Evolutionary conservation across 2,888 invertebrate species (phyloP).

Genomic region (Macrophya annulata): DNA sequence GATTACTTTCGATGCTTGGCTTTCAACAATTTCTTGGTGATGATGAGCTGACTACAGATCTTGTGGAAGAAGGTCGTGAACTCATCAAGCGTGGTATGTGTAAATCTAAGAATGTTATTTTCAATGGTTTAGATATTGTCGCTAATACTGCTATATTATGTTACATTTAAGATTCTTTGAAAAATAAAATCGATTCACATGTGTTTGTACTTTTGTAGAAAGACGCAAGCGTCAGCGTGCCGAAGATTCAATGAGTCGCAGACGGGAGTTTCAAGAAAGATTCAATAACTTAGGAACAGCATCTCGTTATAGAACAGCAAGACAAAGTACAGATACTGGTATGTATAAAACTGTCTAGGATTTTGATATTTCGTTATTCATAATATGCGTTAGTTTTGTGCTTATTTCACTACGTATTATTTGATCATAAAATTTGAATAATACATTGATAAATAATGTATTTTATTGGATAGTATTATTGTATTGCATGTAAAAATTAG

Average conservation of each 20-base stretch:
- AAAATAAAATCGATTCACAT: not conserved
- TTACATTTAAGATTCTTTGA: not conserved
- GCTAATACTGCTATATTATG: not conserved
- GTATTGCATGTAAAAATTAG: conserved; percentile 22
- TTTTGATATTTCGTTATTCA: not conserved
- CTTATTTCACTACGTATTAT: not conserved
- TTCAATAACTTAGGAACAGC: conserved; percentile 79
- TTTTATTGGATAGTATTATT: not conserved
- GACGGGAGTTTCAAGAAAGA: conserved; percentile 88
- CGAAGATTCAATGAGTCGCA: conserved; percentile 89
- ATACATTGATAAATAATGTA: not conserved
- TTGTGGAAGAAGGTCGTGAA: conserved; percentile 96
- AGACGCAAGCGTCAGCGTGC: conserved; percentile 90
- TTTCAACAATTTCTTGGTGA: conserved; percentile 99
- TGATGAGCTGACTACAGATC: conserved; percentile 95
- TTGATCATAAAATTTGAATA: not conserved
- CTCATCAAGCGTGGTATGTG: conserved; percentile 91
- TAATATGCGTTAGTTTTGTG: not conserved
- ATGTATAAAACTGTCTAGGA: conserved; percentile 60
- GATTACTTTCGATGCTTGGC: conserved; percentile 93
- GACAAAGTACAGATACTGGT: conserved; percentile 81
- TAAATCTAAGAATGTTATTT: not conserved
- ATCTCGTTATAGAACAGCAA: conserved; percentile 78
- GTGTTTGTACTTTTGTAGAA: conserved; percentile 80
- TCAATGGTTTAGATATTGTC: not conserved